Evolutionary conservation across 2,797 vertebrate genomes (phyloP).

Genomic region (Platyrinchus mystaceus): DNA sequence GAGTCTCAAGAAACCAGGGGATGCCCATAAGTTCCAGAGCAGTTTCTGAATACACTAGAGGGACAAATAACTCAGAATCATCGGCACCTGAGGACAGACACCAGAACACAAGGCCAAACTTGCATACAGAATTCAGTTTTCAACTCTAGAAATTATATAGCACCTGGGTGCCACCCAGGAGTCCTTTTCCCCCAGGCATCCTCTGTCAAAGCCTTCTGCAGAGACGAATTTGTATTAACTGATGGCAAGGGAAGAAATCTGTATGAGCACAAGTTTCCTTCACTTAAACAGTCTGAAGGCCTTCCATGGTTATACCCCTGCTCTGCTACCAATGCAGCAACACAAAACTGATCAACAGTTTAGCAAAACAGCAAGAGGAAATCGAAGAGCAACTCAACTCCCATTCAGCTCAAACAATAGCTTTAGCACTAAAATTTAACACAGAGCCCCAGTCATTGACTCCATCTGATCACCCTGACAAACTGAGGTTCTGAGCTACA

Average conservation of each 20-base stretch:
- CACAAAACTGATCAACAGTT: not conserved
- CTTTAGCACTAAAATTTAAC: not conserved
- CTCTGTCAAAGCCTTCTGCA: not conserved
- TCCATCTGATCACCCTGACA: not conserved
- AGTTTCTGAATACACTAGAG: not conserved
- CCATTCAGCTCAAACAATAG: not conserved
- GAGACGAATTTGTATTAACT: not conserved
- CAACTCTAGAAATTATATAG: not conserved
- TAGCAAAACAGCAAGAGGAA: not conserved
- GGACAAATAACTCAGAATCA: not conserved
- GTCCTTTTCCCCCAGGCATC: not conserved
- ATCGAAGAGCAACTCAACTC: not conserved
- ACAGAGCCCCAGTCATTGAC: not conserved
- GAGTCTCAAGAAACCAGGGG: not conserved
- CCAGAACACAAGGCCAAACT: not conserved
- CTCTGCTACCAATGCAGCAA: not conserved
- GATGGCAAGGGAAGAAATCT: not conserved
- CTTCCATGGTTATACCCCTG: not conserved
- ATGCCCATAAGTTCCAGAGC: not conserved
- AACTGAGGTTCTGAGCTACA: not conserved
- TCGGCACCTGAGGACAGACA: not conserved
- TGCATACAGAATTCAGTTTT: not conserved
- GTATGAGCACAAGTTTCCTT: not conserved
- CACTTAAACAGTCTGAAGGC: not conserved
- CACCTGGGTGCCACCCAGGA: not conserved